Evolutionary conservation across 2,113 vertebrate genomes (phyloP).

Genomic region (Mustela nigripes): DNA sequence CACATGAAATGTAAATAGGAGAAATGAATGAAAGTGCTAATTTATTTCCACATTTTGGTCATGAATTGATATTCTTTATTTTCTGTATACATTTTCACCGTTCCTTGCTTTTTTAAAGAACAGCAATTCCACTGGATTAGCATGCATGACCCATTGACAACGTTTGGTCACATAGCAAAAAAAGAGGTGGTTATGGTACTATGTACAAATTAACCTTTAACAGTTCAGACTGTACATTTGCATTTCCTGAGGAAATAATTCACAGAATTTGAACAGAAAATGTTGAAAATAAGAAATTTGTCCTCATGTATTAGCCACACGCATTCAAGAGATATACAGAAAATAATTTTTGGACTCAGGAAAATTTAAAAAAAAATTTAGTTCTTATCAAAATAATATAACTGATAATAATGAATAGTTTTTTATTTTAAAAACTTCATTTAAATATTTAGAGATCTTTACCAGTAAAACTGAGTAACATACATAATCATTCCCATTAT

Average conservation of each 20-base stretch:
- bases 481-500: neutral
- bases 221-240: neutral
- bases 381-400: neutral
- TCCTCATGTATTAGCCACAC: neutral
- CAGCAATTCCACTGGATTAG: neutral
- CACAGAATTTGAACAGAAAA: neutral
- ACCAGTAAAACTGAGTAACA: neutral
- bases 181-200: neutral
- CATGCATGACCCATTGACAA: neutral
- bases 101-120: neutral
- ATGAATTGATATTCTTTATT: neutral
- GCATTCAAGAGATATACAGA: neutral
- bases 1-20: neutral
- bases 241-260: neutral
- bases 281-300: neutral
- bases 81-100: neutral
- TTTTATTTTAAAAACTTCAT: neutral
- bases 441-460: neutral
- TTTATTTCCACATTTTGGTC: neutral
- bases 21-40: neutral
- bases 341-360: fast-evolving
- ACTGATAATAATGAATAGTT: neutral
- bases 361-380: neutral
- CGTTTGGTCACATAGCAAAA: neutral
- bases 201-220: neutral